Base-by-base conservation (phyloP, 2,113 vertebrate species). In the Passerina amoena region DNA sequence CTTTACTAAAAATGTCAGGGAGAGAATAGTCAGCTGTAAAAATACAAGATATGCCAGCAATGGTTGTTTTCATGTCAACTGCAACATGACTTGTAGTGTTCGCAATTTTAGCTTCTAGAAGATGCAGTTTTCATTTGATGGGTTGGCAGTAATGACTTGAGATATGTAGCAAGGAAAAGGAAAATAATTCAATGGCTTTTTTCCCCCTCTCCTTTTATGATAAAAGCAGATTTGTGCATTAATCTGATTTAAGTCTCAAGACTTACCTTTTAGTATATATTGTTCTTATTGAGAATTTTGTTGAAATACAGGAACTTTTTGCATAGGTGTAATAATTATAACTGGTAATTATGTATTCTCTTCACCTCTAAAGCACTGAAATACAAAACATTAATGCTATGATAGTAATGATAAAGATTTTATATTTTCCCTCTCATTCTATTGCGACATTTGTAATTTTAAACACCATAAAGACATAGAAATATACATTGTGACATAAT, bases 1-100 rank as follows among this genome's bases (percentile, higher is more conserved):
- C 97, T 97, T 91, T 69, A 98, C 96, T 85, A 97, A 99, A 98
- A 98, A 97, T 96, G 94, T 96, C 97, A 98, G 96, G 84, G 89
- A 94, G 95, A 97, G 95, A 98, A 98, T 92, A 97, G 97, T 98
- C 98, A 98, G 98, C 98, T 98, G 96, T 97, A 97, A 98, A 98
- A 98, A 98, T 96, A 98, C 78, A 88, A 96, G 94, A 97, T 93
- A 97, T 92, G 97, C 97, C 98, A 98, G 97, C 96, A 92, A 83
- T 60, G 95, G 88, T 97, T 95, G 95, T 96, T 97, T 97, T 97
- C 92, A 96, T 83, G 92, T 98, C 97, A 97, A 95, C 95, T 97
- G 97, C 95, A 94, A 88, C 93, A 87, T 92, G 96, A 92, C 93
- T 96, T 93, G 91, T 95, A 82, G 79, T 95, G 92, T 94, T 96